Percentiles rank a stretch among this genome's conserved stretches.
These are phyloP conservation scores for Idaea aversata DNA, from an alignment of 2,888 invertebrate species.

Conservation along the genomic window DNA sequence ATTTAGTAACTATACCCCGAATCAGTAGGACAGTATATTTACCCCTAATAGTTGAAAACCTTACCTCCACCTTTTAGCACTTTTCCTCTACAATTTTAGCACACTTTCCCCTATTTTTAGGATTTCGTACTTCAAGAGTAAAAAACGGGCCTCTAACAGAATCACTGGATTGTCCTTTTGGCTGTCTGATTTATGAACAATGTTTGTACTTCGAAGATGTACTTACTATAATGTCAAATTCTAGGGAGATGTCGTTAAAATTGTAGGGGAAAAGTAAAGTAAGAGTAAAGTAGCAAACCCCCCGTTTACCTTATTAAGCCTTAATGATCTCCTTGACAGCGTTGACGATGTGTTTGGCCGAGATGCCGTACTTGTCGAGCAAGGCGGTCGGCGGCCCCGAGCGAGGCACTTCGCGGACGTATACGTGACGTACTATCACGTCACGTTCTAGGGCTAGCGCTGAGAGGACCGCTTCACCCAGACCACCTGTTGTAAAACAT, in stretches of 20 bases:
- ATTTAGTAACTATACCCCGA: background rate
- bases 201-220: too few species aligned
- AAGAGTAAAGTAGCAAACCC: background rate
- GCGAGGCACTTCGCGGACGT: slow-evolving; percentile 91
- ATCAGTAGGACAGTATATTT: background rate
- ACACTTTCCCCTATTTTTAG: background rate
- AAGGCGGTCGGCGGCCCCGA: slow-evolving; percentile 94
- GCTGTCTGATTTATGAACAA: too few species aligned
- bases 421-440: slow-evolving; percentile 88
- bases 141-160: too few species aligned
- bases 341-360: slow-evolving; percentile 87
- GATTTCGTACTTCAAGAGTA: background rate
- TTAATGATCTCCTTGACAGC: slow-evolving; percentile 85
- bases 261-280: background rate
- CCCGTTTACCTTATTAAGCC: slow-evolving; percentile 28
- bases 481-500: slow-evolving; percentile 83
- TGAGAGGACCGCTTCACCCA: slow-evolving; percentile 96
- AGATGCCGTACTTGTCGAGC: slow-evolving; percentile 94
- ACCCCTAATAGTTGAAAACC: too few species aligned
- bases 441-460: slow-evolving; percentile 87
- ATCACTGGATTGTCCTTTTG: too few species aligned
- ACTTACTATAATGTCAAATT: background rate
- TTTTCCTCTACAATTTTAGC: background rate
- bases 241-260: background rate
- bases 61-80: background rate